Evolutionary conservation across 1,140 invertebrate genomes (phyloP).

Genomic region (Philopotamus ludificatus): DNA sequence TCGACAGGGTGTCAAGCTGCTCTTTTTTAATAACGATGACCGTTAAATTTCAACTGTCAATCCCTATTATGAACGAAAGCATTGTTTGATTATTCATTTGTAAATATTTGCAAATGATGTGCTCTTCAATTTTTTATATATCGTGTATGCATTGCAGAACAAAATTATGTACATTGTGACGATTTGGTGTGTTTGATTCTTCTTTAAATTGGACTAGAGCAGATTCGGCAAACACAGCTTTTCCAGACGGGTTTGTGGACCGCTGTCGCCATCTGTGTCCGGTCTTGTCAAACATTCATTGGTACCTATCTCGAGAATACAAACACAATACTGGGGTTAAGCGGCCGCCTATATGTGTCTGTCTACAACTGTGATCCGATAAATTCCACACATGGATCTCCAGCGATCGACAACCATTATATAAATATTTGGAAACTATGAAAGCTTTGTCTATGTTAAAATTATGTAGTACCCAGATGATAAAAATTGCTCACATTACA

Average conservation of each 20-base stretch:
- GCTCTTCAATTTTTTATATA: too few species aligned
- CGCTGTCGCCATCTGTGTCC: neutral
- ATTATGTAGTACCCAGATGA: too few species aligned
- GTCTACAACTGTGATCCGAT: constrained; percentile 9
- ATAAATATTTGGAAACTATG: neutral
- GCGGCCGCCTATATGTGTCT: neutral
- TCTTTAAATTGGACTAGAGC: too few species aligned
- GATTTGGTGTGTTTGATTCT: too few species aligned
- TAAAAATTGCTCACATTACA: too few species aligned
- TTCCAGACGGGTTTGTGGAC: too few species aligned
- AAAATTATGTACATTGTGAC: too few species aligned
- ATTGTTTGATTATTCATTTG: too few species aligned
- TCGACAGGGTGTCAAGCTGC: neutral
- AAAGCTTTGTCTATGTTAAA: neutral
- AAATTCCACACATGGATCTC: constrained; percentile 9
- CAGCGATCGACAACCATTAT: constrained; percentile 7
- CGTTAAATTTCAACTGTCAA: constrained; percentile 2
- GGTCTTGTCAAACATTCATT: neutral
- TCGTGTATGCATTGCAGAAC: too few species aligned
- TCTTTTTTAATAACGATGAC: neutral
- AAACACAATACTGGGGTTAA: neutral
- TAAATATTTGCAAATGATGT: too few species aligned
- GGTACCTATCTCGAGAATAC: neutral
- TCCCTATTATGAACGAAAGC: neutral
- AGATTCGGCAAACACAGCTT: constrained; percentile 1